Evolutionary conservation across 2,888 invertebrate genomes (phyloP).

Genomic region (Cephus spinipes): DNA sequence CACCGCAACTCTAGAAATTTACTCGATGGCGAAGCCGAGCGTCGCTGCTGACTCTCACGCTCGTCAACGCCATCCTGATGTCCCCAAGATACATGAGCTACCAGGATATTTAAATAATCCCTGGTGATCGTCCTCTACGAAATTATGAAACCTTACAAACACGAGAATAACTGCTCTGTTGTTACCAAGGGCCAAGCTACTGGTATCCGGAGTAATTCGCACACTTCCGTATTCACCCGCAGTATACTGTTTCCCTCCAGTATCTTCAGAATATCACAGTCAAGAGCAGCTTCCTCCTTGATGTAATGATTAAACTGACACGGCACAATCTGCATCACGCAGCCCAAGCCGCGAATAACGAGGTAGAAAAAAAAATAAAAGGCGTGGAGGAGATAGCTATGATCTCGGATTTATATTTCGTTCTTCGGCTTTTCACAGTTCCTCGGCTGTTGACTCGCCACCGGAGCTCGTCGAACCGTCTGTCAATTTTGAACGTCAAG

Average conservation of each 20-base stretch:
- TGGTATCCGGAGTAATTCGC: not conserved
- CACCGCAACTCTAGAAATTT: not conserved
- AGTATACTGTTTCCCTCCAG: not conserved
- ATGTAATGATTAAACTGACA: constrained; percentile 18
- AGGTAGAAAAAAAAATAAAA: not conserved
- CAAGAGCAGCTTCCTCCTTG: not conserved
- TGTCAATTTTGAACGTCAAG: not conserved
- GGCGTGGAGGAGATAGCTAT: not conserved
- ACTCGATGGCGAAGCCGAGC: not conserved
- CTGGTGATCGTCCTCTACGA: not conserved
- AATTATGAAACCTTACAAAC: not conserved
- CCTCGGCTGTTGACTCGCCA: not conserved
- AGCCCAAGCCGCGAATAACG: not conserved
- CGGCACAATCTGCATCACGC: constrained; percentile 10
- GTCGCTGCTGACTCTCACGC: not conserved
- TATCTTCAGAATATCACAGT: not conserved
- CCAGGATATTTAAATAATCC: not conserved
- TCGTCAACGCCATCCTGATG: not conserved
- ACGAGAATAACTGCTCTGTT: not conserved
- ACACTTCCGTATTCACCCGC: not conserved
- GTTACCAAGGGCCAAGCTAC: not conserved
- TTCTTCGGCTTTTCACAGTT: not conserved
- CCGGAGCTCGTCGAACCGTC: not conserved
- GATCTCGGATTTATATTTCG: not conserved
- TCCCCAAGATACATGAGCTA: not conserved